Evolutionary conservation across 1,140 invertebrate species (phyloP).

Genomic region (Plodia interpunctella): DNA sequence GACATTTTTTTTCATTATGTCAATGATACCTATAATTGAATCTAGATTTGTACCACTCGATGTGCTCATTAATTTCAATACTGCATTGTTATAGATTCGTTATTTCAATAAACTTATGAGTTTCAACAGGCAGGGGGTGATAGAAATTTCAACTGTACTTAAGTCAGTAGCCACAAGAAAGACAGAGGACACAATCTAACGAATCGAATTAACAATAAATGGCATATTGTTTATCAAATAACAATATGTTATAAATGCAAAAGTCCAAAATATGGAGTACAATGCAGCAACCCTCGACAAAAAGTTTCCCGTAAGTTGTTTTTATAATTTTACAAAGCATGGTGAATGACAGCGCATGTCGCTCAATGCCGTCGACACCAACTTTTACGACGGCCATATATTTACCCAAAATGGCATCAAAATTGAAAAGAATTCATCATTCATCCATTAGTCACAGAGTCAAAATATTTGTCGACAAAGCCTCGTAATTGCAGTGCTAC

Average conservation of each 20-base stretch:
- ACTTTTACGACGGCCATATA: slow-evolving; percentile 70
- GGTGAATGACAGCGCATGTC: slow-evolving; percentile 58
- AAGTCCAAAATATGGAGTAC: slow-evolving; percentile 22
- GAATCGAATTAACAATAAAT: slow-evolving; percentile 9
- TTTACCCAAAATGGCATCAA: slow-evolving; percentile 65
- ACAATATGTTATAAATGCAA: not conserved
- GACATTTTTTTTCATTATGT: too few relatives aligned
- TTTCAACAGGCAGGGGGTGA: not conserved
- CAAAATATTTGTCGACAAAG: slow-evolving; percentile 69
- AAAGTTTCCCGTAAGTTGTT: slow-evolving; percentile 54
- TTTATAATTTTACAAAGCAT: slow-evolving; percentile 49
- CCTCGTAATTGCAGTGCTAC: slow-evolving; percentile 68
- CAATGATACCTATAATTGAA: too few relatives aligned
- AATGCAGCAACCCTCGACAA: slow-evolving; percentile 41
- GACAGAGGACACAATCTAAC: not conserved
- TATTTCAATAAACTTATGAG: too few relatives aligned
- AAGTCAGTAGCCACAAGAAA: slow-evolving; percentile 4
- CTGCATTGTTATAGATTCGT: too few relatives aligned
- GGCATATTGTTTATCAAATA: slow-evolving; percentile 6
- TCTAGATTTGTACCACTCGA: too few relatives aligned
- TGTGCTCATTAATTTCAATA: too few relatives aligned
- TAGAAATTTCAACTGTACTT: not conserved
- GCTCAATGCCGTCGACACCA: slow-evolving; percentile 59
- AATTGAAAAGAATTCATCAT: slow-evolving; percentile 73
- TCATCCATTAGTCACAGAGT: slow-evolving; percentile 74